These are phyloP conservation scores for Sminthurinus aureus DNA, from an alignment of 2,888 invertebrate genomes.

Conservation along the genomic window DNA sequence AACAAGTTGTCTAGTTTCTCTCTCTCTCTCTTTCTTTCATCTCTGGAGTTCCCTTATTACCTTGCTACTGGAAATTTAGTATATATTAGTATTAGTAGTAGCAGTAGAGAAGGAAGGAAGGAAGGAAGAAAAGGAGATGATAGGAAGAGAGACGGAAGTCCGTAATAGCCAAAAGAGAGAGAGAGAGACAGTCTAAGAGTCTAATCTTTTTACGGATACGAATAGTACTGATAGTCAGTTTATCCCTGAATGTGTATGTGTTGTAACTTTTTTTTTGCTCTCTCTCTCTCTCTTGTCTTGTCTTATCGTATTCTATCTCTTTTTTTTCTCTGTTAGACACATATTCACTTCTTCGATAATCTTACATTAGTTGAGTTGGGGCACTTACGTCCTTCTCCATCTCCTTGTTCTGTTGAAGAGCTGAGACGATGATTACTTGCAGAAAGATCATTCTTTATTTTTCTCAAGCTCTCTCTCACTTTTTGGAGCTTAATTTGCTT, in stretches of 20 bases:
- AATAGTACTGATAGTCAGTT: slow-evolving; percentile 1
- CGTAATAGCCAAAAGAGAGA: background rate
- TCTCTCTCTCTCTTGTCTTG: background rate
- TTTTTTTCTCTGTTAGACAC: background rate
- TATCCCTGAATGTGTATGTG: background rate
- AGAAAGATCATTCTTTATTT: slow-evolving; percentile 31
- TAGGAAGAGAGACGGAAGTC: slow-evolving; percentile 9
- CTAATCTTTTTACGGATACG: slow-evolving; percentile 28
- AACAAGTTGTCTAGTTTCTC: slow-evolving; percentile 3
- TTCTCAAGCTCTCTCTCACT: slow-evolving; percentile 23
- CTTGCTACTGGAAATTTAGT: background rate
- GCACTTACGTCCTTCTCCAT: slow-evolving; percentile 15
- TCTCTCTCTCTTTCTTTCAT: background rate
- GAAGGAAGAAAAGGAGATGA: background rate
- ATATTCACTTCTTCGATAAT: slow-evolving; percentile 18
- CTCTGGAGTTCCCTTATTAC: background rate
- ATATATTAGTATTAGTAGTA: no score
- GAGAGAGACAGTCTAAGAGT: background rate
- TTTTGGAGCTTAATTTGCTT: slow-evolving; percentile 26
- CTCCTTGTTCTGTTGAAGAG: background rate
- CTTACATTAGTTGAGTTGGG: slow-evolving; percentile 23
- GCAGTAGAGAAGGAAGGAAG: background rate
- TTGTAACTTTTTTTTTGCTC: slow-evolving; percentile 21
- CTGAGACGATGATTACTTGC: slow-evolving; percentile 26
- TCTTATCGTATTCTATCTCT: slow-evolving; percentile 27